Evolutionary conservation across 2,113 vertebrate genomes (phyloP).

Genomic region (Neodontobutis hainanensis): DNA sequence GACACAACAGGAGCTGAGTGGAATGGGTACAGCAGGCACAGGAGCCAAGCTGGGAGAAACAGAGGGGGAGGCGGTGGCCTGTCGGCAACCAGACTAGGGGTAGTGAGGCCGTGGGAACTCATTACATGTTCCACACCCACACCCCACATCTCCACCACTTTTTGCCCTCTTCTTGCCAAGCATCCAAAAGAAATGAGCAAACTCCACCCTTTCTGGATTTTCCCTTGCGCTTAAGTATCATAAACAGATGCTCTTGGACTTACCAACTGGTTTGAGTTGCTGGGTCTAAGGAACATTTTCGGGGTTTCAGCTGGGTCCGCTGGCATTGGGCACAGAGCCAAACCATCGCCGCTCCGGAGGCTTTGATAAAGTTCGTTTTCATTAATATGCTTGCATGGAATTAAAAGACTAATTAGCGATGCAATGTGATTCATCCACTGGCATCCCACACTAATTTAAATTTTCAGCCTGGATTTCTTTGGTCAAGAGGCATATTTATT

Average conservation of each 20-base stretch:
- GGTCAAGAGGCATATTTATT: conserved; percentile 81
- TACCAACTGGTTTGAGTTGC: conserved; percentile 71
- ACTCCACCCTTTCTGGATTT: conserved; percentile 78
- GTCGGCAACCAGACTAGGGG: conserved; percentile 77
- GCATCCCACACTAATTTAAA: conserved; percentile 53
- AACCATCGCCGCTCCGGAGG: conserved; percentile 83
- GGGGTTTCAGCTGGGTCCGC: conserved; percentile 84
- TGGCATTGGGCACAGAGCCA: conserved; percentile 91
- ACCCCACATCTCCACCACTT: conserved; percentile 58
- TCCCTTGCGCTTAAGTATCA: conserved; percentile 71
- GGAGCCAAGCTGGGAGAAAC: conserved; percentile 61
- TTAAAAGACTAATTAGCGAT: conserved; percentile 71
- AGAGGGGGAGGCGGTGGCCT: conserved; percentile 86
- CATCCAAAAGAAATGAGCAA: conserved; percentile 79
- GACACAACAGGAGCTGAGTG: conserved; percentile 86
- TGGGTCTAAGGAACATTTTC: conserved; percentile 78
- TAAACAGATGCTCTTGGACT: conserved; percentile 70
- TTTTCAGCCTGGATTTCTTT: conserved; percentile 72
- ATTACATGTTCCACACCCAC: conserved; percentile 73
- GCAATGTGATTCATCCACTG: conserved; percentile 64
- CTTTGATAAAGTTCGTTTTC: conserved; percentile 87
- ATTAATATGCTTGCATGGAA: conserved; percentile 64
- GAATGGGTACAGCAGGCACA: conserved; percentile 80
- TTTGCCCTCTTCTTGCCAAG: conserved; percentile 78
- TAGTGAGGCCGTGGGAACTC: conserved; percentile 79